Evolutionary conservation across 2,888 invertebrate genomes (phyloP), one percentile per base, ranked within the genome.

Genomic region (Thymelicus sylvestris): DNA sequence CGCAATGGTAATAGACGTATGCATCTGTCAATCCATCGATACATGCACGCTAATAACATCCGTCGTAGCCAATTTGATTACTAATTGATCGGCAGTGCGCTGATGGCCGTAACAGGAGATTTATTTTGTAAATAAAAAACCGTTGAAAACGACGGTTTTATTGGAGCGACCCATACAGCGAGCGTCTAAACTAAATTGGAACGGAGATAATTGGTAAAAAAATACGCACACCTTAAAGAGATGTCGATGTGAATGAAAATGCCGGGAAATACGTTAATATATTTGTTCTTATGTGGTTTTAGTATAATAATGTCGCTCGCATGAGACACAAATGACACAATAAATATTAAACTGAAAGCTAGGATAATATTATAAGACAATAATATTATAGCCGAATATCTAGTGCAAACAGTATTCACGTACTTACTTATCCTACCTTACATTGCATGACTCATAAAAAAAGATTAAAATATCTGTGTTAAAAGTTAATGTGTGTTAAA

Each of bases 11-110:
- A 86, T 85, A 88, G 85, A 85, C 83, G 84, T 85, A 85, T 87
- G 84, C 86, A 85, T 79, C 81, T 80, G 83, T 82, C 85, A 84
- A 87, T 86, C 81, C 82, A 83, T 84, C 83, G 87, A 87, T 87
- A 83, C 75, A 78, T 80, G 74, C 73, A 59, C 80, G 77, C 79
- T 82, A 83, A 81, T 83, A 81, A 80, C 80, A 80, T 76, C 79
- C 75, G 75, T 75, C 74, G 74, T 74, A 73, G 78, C 71, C 79
- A 78, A 85, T 87, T 85, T 83, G 80, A 81, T 82, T 79, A 83
- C 80, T 86, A 84, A 86, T 87, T 86, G 81, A 86, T 85, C 78
- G 68, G 77, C 55, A 59, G 64, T 47, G 66, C 65, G 65, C 52
- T 66, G 71, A 71, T 71, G 66, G 66, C 66, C 61, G 52, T 62